Evolutionary conservation across 2,888 invertebrate species (phyloP).

Genomic region (Parnassius glacialis): DNA sequence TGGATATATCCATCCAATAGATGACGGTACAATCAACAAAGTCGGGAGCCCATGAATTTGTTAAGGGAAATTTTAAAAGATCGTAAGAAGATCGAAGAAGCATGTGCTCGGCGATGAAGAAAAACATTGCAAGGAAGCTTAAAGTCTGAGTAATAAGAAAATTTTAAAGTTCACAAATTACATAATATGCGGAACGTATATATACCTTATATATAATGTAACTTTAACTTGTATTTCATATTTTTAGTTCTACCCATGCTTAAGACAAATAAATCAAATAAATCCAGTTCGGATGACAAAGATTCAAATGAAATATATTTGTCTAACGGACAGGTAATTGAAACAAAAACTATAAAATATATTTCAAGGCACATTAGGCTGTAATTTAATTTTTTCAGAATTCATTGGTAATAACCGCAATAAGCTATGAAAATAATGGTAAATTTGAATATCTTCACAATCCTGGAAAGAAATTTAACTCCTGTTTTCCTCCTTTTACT

Average conservation of each 20-base stretch:
- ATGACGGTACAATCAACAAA: no score
- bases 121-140: no score
- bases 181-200: no score
- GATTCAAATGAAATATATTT: constrained; percentile 43
- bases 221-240: not conserved
- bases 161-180: no score
- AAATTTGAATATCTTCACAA: constrained; percentile 41
- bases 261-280: constrained; percentile 12
- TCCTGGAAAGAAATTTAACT: constrained; percentile 27
- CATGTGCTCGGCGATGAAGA: no score
- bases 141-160: no score
- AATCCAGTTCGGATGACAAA: constrained; percentile 6
- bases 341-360: not conserved
- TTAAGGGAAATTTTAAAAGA: no score
- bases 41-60: no score
- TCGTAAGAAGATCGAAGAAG: no score
- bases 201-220: no score
- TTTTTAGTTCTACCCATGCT: constrained; percentile 41
- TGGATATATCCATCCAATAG: no score
- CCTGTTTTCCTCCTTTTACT: constrained; percentile 48
- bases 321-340: constrained; percentile 36
- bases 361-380: not conserved
- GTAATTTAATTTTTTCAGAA: constrained; percentile 30
- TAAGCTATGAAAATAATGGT: constrained; percentile 44
- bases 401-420: constrained; percentile 39